Base-by-base conservation (phyloP, 2,888 invertebrate species). In the Oxystoma pomonae region DNA sequence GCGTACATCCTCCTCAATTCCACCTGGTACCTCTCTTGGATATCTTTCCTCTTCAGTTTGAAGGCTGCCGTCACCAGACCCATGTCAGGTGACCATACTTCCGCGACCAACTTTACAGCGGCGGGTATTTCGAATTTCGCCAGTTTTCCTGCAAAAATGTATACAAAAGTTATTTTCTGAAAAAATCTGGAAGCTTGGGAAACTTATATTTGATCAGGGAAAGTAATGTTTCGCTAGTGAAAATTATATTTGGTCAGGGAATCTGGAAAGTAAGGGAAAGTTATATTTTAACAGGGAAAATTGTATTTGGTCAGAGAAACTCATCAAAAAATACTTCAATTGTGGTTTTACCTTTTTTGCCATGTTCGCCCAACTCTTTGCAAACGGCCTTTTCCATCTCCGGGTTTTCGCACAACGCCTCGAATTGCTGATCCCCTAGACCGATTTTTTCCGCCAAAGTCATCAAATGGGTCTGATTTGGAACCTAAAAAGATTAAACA, bases 21-120 rank as follows among this genome's bases (percentile, higher is more conserved):
- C 71, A 90, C 88, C 81, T 94, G 90, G 85, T 96, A 98, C 73
- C 90, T 87, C 70, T 94, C 92, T 82, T 97, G 94, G 73, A 98
- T 96, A 80, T 94, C 94, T 86, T 95, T 96, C 75, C 98, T 86
- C 82, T 97, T 98, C 78, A 98, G 85, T 83, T 99, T 99, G 83
- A 98, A 95, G 61, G 98, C 98, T 70, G 98, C 98, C 35, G 98
- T 99, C 9, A 98, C 96, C 57, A 98, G 87, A 62, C 97, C 98
- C 87, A 92, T 93, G 78, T 98, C 98, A 0, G 98, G 98, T 0
- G 96, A 94, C 98, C 98, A 99, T 65, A 92, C 90, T 75, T 98
- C 98, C 59, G 90, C 86, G 78, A 93, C 92, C 63, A 98, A 83
- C 78, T 91, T 92, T 61, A 97, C 87, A 1, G 91, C 93, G 50